Conservation (phyloP, 1,140 invertebrate species). For the Agrilus planipennis region DNA sequence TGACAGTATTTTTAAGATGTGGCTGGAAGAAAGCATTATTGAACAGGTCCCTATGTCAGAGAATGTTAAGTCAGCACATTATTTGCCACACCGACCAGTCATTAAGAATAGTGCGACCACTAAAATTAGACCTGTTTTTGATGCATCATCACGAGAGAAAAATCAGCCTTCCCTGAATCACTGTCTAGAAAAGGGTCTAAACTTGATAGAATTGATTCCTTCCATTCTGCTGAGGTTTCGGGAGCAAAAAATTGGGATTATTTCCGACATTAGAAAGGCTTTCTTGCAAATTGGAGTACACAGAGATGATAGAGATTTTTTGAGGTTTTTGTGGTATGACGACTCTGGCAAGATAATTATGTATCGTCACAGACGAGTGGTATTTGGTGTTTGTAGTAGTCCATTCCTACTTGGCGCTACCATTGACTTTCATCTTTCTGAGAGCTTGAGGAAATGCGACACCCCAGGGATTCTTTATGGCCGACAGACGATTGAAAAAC, state of each 20-base stretch:
- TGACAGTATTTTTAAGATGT: too few species aligned
- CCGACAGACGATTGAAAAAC: background rate
- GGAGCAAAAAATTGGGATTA: slow-evolving; percentile 23
- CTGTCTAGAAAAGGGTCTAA: slow-evolving; percentile 13
- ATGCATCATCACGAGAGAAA: slow-evolving; percentile 9
- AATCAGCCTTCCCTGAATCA: background rate
- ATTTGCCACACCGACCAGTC: slow-evolving; percentile 10
- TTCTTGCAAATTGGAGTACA: slow-evolving; percentile 30
- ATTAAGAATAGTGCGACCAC: slow-evolving; percentile 10
- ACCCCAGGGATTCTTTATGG: background rate
- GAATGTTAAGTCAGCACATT: slow-evolving; percentile 6
- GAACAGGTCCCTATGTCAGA: slow-evolving; percentile 5
- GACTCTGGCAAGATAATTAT: slow-evolving; percentile 8
- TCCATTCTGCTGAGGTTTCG: slow-evolving; percentile 29
- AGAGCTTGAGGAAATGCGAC: background rate
- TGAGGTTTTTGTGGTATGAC: slow-evolving; percentile 26
- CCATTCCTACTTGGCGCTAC: slow-evolving; percentile 26
- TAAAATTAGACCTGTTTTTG: slow-evolving; percentile 9
- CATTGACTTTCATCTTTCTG: slow-evolving; percentile 14
- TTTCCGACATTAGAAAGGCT: slow-evolving; percentile 32
- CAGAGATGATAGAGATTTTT: slow-evolving; percentile 20
- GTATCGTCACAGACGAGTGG: slow-evolving; percentile 24
- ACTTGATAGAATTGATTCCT: slow-evolving; percentile 32
- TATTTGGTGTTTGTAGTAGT: slow-evolving; percentile 18
- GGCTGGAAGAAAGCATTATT: slow-evolving; percentile 15